Percentiles rank a stretch among this genome's conserved stretches.
These are phyloP conservation scores for Mimachlamys varia DNA, from an alignment of 2,888 invertebrate species.

Conservation along the genomic window DNA sequence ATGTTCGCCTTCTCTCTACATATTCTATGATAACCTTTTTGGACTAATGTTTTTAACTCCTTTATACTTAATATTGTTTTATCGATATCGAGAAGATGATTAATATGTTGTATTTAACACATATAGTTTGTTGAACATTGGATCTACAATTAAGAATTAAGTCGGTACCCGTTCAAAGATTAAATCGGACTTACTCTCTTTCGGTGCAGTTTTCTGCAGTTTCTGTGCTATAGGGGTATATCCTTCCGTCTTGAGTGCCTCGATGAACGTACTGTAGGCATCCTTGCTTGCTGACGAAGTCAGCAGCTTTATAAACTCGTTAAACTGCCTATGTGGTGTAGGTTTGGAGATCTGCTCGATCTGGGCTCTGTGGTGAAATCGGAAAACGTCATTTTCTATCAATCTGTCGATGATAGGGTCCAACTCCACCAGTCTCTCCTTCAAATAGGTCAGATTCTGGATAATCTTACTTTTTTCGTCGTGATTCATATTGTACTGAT, in stretches of 20 bases:
- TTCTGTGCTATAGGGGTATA: not conserved
- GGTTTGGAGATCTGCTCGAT: conserved; percentile 23
- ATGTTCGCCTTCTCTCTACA: no score
- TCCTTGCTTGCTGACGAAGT: not conserved
- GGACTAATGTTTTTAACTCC: not conserved
- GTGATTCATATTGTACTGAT: not conserved
- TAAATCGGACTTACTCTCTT: not conserved
- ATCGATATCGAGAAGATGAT: not conserved
- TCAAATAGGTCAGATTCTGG: not conserved
- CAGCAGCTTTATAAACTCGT: not conserved
- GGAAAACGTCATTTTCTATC: not conserved
- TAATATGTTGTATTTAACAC: no score
- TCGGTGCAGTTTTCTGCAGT: not conserved
- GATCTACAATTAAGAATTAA: not conserved
- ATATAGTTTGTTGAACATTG: not conserved
- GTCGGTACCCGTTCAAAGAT: not conserved
- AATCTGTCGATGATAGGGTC: conserved; percentile 1
- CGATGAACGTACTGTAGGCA: not conserved
- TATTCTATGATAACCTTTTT: no score
- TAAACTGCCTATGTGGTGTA: not conserved
- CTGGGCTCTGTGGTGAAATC: not conserved
- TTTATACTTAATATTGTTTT: not conserved
- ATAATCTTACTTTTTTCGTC: conserved; percentile 10
- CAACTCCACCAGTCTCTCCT: not conserved
- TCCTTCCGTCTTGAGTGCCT: not conserved